phyloP scores from a whole-genome alignment of 2,113 vertebrate genomes.

The Saguinus midas region DNA sequence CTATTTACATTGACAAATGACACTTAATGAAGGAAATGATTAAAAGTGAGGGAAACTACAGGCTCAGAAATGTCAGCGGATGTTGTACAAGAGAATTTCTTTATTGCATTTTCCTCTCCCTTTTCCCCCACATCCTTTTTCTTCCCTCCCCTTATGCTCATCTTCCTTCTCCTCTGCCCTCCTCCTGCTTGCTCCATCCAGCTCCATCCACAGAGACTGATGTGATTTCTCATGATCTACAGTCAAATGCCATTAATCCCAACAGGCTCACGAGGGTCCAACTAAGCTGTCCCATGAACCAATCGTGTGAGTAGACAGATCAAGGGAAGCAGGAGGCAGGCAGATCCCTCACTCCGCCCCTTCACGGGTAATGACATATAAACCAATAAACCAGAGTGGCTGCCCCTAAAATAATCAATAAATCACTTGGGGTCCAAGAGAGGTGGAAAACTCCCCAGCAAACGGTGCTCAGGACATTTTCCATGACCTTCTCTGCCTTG shows the following conservation, averaged over 20 bases:
- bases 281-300: constrained; percentile 60
- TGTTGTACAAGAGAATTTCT: constrained; percentile 31
- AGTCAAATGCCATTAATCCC: constrained; percentile 66
- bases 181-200: neutral
- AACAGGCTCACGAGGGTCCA: constrained; percentile 28
- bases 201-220: neutral
- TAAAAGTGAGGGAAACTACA: constrained; percentile 58
- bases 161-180: neutral
- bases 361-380: constrained; percentile 28
- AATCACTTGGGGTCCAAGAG: constrained; percentile 51
- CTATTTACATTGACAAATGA: constrained; percentile 59
- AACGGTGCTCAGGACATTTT: constrained; percentile 54
- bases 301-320: constrained; percentile 60
- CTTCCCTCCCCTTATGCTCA: neutral
- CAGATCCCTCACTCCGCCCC: neutral
- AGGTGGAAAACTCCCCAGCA: constrained; percentile 47
- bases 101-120: neutral
- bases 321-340: neutral
- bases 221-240: constrained; percentile 66
- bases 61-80: constrained; percentile 35
- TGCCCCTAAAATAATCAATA: constrained; percentile 59
- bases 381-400: constrained; percentile 62
- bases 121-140: neutral
- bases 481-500: constrained; percentile 36
- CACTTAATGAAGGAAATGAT: constrained; percentile 44